A percentile compares a stretch with the other conserved stretches of the same genome.
Evolutionary conservation across 2,113 vertebrate genomes (phyloP).

Genomic region (Corythornis madagascariensis): DNA sequence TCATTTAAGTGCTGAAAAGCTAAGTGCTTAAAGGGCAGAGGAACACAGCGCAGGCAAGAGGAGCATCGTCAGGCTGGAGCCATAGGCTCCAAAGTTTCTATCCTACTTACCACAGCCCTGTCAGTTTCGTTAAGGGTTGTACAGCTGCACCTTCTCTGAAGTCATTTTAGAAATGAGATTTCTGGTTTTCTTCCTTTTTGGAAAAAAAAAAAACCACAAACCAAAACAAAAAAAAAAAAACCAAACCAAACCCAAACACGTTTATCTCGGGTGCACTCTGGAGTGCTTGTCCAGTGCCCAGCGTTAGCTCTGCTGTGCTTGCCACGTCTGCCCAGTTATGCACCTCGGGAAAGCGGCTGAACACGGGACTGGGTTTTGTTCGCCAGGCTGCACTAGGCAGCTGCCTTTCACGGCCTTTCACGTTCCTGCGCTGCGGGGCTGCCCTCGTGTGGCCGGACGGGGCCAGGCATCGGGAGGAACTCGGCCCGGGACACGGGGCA

Average conservation of each 20-base stretch:
- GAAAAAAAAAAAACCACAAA: too few relatives aligned
- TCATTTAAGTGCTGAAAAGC: neutral
- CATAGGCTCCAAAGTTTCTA: neutral
- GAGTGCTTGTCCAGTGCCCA: too few relatives aligned
- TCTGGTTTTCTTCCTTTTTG: neutral
- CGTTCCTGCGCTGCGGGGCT: neutral
- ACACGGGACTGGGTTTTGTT: too few relatives aligned
- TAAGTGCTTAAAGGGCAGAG: neutral
- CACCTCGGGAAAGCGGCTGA: accelerated
- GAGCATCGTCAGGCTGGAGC: accelerated
- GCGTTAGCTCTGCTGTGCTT: neutral
- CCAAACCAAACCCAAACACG: too few relatives aligned
- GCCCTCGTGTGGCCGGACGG: neutral
- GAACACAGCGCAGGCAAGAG: neutral
- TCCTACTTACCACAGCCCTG: neutral
- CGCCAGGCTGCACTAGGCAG: too few relatives aligned
- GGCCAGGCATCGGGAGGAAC: neutral
- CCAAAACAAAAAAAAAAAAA: too few relatives aligned
- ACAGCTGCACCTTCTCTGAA: neutral
- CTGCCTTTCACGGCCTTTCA: too few relatives aligned
- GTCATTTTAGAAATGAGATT: neutral
- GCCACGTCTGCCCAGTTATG: accelerated
- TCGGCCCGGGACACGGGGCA: accelerated
- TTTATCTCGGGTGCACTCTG: too few relatives aligned
- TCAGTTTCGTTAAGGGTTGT: neutral